A percentile compares a stretch with the other conserved stretches of the same genome.
phyloP scores from a whole-genome alignment of 2,797 vertebrate species.

The Melopsittacus undulatus region DNA sequence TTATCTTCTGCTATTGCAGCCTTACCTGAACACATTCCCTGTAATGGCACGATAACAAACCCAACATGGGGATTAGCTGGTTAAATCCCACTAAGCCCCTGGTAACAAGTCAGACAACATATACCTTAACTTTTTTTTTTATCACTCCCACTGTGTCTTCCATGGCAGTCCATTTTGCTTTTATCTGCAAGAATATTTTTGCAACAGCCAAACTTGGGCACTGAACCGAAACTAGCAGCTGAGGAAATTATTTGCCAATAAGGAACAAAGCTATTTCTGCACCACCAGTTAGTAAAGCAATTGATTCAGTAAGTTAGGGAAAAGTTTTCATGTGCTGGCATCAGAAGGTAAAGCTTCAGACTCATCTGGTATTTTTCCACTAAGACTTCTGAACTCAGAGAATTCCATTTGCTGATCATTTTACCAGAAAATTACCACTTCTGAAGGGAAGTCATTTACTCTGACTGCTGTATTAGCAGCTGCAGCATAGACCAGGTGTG shows the following conservation, averaged over 20 bases:
- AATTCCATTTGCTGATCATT: constrained; percentile 63
- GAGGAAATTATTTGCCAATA: constrained; percentile 29
- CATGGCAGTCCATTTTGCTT: neutral
- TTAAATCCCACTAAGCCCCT: neutral
- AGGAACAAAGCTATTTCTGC: constrained; percentile 19
- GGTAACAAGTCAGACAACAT: neutral
- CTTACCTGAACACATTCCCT: neutral
- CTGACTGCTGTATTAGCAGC: neutral
- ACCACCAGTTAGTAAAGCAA: constrained; percentile 38
- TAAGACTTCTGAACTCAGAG: constrained; percentile 32
- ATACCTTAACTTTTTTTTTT: neutral
- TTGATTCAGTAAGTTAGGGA: neutral
- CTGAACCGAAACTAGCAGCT: constrained; percentile 12
- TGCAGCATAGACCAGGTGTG: neutral
- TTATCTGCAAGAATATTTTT: constrained; percentile 17
- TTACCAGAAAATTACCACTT: constrained; percentile 69
- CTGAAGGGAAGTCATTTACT: constrained; percentile 61
- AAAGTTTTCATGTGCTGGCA: neutral
- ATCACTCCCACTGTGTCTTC: neutral
- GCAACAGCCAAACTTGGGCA: neutral
- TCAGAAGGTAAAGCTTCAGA: constrained; percentile 6
- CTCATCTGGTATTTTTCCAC: constrained; percentile 65
- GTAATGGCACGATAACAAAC: neutral
- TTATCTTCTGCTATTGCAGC: neutral
- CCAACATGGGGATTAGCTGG: neutral